These are phyloP conservation scores for Bos javanicus DNA, from an alignment of 2,113 vertebrate species.

Conservation along the genomic window DNA sequence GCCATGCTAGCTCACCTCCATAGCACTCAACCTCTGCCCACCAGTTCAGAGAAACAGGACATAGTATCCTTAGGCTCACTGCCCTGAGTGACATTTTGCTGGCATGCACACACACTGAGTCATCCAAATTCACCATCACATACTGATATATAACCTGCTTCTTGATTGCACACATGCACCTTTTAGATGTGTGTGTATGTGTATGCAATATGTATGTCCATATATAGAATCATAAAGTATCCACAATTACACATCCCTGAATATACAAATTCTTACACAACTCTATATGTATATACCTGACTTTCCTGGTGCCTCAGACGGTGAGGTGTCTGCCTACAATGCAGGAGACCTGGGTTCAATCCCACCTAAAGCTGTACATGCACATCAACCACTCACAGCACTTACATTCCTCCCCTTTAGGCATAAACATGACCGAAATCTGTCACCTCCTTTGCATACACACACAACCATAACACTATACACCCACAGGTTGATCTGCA, in stretches of 20 bases:
- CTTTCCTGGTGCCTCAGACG: too few relatives aligned
- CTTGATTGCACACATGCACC: not conserved
- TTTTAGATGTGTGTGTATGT: not conserved
- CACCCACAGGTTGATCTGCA: not conserved
- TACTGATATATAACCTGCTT: not conserved
- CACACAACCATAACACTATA: not conserved
- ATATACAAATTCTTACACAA: not conserved
- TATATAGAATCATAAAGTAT: not conserved
- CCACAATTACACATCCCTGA: not conserved
- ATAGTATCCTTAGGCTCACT: not conserved
- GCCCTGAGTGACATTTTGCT: not conserved
- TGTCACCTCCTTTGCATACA: not conserved
- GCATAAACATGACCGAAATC: not conserved
- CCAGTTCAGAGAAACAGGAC: not conserved
- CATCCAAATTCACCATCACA: not conserved
- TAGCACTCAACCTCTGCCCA: not conserved
- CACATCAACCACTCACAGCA: not conserved
- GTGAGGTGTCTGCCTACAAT: too few relatives aligned
- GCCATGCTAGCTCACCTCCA: not conserved
- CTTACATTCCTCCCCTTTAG: not conserved
- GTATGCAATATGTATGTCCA: not conserved
- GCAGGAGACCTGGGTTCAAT: too few relatives aligned
- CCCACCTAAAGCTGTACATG: not conserved
- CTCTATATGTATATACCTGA: not conserved
- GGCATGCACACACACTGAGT: not conserved